A percentile compares a stretch with the other conserved stretches of the same genome.
Conservation (phyloP, 2,888 invertebrate species). For the Dasysyrphus tricinctus region DNA sequence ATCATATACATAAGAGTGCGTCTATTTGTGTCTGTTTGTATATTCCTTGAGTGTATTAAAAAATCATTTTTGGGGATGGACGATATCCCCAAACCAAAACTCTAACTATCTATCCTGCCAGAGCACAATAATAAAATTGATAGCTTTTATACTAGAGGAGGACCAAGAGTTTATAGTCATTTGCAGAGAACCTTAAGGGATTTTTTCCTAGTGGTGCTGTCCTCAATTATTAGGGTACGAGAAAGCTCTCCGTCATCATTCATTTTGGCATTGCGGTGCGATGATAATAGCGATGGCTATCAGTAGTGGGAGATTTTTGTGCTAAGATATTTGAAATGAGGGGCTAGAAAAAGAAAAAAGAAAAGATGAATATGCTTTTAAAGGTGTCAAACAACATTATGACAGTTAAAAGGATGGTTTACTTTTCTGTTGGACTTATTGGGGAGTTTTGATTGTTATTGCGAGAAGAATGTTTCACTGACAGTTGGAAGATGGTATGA, state of each 20-base stretch:
- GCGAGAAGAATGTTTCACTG: background rate
- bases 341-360: background rate
- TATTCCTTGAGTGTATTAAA: constrained; percentile 46
- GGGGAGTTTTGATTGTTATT: constrained; percentile 1
- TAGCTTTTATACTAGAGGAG: background rate
- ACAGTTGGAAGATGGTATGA: background rate
- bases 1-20: background rate
- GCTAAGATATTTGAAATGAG: background rate
- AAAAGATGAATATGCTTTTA: constrained; percentile 27
- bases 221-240: background rate
- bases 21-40: constrained; percentile 8
- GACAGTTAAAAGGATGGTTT: constrained; percentile 8
- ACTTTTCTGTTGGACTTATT: background rate
- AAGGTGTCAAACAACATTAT: constrained; percentile 22
- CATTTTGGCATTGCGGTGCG: constrained; percentile 34
- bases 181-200: constrained; percentile 27
- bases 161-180: constrained; percentile 1
- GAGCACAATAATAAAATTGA: constrained; percentile 55
- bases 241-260: constrained; percentile 50
- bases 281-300: constrained; percentile 24
- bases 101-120: background rate
- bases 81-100: background rate
- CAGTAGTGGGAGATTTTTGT: constrained; percentile 7
- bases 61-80: constrained; percentile 31
- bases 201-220: background rate